Evolutionary conservation across 2,797 vertebrate species (phyloP).

Genomic region (Morus bassanus): DNA sequence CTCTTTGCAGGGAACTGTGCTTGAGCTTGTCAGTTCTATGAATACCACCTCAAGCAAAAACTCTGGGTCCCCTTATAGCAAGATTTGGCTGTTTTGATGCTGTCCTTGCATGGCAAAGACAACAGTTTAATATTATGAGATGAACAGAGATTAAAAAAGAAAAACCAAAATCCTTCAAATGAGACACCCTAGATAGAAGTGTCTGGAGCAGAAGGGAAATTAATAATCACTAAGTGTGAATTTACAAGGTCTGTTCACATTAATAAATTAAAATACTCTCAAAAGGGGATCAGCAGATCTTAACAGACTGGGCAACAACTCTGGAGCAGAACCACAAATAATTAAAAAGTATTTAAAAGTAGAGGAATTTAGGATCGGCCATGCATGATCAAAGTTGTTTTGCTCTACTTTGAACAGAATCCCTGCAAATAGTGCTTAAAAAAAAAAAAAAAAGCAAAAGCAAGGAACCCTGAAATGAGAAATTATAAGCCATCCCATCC

Average conservation of each 20-base stretch:
- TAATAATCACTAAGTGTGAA: conserved; percentile 2
- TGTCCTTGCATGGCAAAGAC: neutral
- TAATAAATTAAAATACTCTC: conserved; percentile 28
- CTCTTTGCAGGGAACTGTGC: neutral
- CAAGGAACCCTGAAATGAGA: neutral
- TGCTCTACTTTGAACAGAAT: neutral
- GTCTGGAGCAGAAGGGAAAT: conserved; percentile 18
- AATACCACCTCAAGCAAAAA: neutral
- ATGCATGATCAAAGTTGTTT: neutral
- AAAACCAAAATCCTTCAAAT: neutral
- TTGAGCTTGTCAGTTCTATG: conserved; percentile 25
- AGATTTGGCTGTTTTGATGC: conserved; percentile 26
- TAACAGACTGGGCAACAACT: neutral
- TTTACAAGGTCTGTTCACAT: neutral
- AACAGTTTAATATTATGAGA: conserved; percentile 18
- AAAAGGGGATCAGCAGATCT: neutral
- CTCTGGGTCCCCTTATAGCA: neutral
- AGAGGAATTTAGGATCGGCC: neutral
- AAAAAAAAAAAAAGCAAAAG: neutral
- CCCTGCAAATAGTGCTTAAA: neutral
- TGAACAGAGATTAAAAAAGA: neutral
- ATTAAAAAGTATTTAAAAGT: neutral
- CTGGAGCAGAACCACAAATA: neutral
- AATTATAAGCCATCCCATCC: neutral
- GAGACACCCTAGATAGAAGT: neutral